These are phyloP conservation scores for Agelaius tricolor DNA, from an alignment of 2,113 vertebrate genomes.

Conservation along the genomic window DNA sequence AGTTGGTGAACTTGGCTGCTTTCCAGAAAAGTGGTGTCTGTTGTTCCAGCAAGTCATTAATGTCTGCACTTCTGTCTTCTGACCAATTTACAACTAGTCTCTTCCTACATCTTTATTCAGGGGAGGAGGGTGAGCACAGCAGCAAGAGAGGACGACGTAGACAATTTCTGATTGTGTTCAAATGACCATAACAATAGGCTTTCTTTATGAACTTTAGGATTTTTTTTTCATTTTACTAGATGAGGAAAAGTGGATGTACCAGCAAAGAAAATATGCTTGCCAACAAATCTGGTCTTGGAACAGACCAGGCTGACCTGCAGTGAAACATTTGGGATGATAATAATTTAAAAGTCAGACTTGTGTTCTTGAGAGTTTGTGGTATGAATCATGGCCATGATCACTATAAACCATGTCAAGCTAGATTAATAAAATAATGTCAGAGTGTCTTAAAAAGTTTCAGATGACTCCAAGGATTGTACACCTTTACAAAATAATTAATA, in stretches of 20 bases:
- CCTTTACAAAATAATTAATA: not conserved
- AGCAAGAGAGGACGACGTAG: not conserved
- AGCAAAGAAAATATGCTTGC: not conserved
- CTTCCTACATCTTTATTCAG: not conserved
- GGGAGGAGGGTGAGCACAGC: rapidly evolving
- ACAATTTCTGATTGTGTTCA: not conserved
- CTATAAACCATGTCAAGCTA: not conserved
- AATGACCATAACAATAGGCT: not conserved
- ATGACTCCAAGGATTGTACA: not conserved
- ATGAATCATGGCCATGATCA: not conserved
- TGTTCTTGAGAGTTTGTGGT: not conserved
- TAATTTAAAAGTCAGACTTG: not conserved
- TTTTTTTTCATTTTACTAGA: not conserved
- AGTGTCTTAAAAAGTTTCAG: not conserved
- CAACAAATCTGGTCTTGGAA: not conserved
- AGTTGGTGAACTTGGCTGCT: not conserved
- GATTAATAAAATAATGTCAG: not conserved
- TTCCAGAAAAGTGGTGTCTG: not conserved
- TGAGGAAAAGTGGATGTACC: not conserved
- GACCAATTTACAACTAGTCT: not conserved
- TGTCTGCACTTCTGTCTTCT: not conserved
- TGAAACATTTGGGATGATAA: not conserved
- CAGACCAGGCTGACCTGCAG: not conserved
- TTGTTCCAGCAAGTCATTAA: not conserved
- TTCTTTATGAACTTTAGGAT: not conserved